Evolutionary conservation across 2,113 vertebrate genomes (phyloP).

Genomic region (Elachura formosa): DNA sequence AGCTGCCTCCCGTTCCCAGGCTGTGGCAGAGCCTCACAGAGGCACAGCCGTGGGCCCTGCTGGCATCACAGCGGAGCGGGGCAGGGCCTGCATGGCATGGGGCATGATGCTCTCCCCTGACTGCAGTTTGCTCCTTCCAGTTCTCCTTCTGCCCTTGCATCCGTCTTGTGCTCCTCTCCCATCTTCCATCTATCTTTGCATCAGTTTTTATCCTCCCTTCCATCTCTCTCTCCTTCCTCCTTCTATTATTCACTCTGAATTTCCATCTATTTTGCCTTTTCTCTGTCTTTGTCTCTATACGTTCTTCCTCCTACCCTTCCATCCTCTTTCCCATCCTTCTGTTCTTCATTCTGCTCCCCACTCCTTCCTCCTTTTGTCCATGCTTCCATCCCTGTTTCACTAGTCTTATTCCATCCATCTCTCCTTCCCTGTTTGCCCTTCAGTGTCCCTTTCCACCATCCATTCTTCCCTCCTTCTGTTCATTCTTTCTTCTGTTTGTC

Average conservation of each 20-base stretch:
- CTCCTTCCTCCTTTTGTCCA: background rate
- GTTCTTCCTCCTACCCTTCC: background rate
- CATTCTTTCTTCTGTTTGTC: background rate
- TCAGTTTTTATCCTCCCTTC: background rate
- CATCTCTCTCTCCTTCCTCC: background rate
- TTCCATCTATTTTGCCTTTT: background rate
- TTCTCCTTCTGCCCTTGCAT: background rate
- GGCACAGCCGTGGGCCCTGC: fast-evolving
- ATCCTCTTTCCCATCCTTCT: background rate
- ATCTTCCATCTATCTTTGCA: background rate
- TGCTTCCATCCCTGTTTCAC: background rate
- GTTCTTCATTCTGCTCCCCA: background rate
- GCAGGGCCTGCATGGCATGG: background rate
- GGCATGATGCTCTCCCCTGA: background rate
- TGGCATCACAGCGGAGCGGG: background rate
- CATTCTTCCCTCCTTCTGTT: background rate
- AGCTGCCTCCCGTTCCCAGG: fast-evolving
- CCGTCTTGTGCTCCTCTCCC: background rate
- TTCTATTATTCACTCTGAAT: background rate
- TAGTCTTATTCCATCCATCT: background rate
- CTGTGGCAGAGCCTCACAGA: background rate
- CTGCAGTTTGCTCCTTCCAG: background rate
- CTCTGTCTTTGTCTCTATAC: background rate
- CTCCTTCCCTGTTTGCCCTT: background rate
- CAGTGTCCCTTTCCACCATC: background rate